Evolutionary conservation across 2,888 invertebrate genomes (phyloP), one percentile per base, ranked within the genome.

Genomic region (Cancer borealis): DNA sequence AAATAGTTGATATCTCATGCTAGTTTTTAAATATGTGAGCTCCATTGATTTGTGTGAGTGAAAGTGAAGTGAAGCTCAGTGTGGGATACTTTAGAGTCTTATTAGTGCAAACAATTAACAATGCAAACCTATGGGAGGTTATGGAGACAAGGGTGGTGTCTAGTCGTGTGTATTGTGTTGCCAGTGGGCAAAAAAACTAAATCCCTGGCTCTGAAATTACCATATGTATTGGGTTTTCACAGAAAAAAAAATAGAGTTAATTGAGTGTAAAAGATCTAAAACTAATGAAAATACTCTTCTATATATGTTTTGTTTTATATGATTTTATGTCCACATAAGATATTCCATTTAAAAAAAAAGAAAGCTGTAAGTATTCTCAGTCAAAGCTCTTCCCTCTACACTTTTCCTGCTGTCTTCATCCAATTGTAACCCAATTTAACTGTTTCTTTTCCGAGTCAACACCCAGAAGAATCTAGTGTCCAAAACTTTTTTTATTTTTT

Each of bases 91-190:
- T 2, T 39, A 84, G 84, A 84, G 84, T 39, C 84, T 39, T 26
- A 79, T 39, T 10, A 84, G 39, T 84, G 39, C 84, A 84, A 84
- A 84, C 39, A 30, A 2, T 39, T 30, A 39, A 39, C 17, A 39
- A 6, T 14, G 84, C 30, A 39, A 39, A 39, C 12, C 30, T 39
- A 39, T 12, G 39, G 12, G 66, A 66, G 66, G 66, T 5, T 5
- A 14, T 84, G 84, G 84, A 84, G 84, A 39, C 39, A 10, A 93
- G 87, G 60, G 91, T 88, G 87, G 26, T 91, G 87, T 93, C 93
- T 93, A 93, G 93, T 93, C 93, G 47, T 93, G 79, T 30, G 89
- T 47, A 47, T 90, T 90, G 60, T 90, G 93, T 84, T 84, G 90
- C 66, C 88, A 47, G 46, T 90, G 79, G 30, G 79, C n/a, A 87